Evolutionary conservation across 2,888 invertebrate genomes (phyloP), one percentile per base, ranked within the genome.

Genomic region (Ochropleura leucogaster): DNA sequence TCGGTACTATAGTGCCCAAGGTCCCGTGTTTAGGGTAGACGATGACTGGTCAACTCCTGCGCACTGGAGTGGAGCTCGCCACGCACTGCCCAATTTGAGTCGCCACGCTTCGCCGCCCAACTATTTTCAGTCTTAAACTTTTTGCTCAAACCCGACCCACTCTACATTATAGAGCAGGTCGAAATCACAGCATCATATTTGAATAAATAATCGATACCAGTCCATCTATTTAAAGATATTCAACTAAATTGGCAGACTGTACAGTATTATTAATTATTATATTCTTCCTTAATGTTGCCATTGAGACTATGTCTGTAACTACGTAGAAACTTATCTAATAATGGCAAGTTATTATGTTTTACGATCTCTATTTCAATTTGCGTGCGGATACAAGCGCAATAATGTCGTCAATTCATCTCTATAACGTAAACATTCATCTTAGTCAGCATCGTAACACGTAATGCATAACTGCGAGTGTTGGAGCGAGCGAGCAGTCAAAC

Each of bases 1-100:
- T 64, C 57, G 64, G 71, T 69, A 53, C 63, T 49, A 6, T 80
- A 57, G 75, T 12, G 12, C 12, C 72, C 80, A 87, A 85, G 86
- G 82, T 82, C 76, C 59, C 63, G 16, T 62, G 76, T 59, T 76
- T 68, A 78, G 83, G 80, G 85, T 84, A 87, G 84, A 78, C 87
- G 90, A 93, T 94, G 95, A 95, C 93, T 91, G 81, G 87, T 81
- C 91, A 89, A 90, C 91, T 89, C 89, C 84, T 91, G 93, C 89
- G 92, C 94, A 94, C 76, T 91, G 87, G 88, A 92, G 91, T 93
- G 93, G 84, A 91, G 89, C 92, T 85, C 64, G 85, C 87, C 90
- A 90, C 93, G 92, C 92, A 90, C 89, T 86, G 85, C 83, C 86
- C 91, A 90, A 93, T 92, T 92, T 90, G 91, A 90, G 86, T 76